These are phyloP conservation scores for Hedya salicella DNA, from an alignment of 2,888 invertebrate genomes.

Conservation along the genomic window DNA sequence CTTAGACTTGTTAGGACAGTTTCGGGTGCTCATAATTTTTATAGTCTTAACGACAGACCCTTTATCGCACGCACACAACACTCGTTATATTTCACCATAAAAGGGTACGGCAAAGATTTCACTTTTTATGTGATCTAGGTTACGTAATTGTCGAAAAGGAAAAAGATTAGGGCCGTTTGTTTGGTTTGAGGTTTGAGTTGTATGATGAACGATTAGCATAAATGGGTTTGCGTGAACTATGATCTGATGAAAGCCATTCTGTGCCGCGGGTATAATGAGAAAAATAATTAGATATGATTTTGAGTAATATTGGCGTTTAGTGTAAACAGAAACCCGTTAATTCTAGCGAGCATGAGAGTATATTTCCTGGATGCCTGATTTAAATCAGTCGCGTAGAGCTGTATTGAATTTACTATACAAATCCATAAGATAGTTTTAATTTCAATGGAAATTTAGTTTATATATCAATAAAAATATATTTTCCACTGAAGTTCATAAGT, in stretches of 20 bases:
- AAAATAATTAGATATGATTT: too few species aligned
- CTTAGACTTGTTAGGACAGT: slow-evolving; percentile 22
- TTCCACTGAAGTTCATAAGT: not conserved
- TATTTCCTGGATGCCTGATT: too few species aligned
- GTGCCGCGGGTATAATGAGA: not conserved
- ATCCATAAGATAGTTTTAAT: too few species aligned
- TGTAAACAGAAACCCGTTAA: too few species aligned
- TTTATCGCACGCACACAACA: not conserved
- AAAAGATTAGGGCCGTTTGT: slow-evolving; percentile 18
- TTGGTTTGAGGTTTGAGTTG: not conserved
- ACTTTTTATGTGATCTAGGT: slow-evolving; percentile 9
- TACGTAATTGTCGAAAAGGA: slow-evolving; percentile 11
- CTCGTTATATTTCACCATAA: not conserved
- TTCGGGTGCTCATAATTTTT: slow-evolving; percentile 22
- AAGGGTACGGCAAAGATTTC: slow-evolving; percentile 15
- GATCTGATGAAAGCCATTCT: not conserved
- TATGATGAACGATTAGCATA: slow-evolving; percentile 13
- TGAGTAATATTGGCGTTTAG: too few species aligned
- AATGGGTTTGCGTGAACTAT: not conserved
- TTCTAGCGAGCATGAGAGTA: too few species aligned
- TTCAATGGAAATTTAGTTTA: not conserved
- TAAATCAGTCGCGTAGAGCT: too few species aligned
- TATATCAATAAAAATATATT: not conserved
- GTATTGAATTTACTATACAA: too few species aligned
- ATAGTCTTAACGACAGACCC: slow-evolving; percentile 18